Conservation (phyloP, 53 echinoderm and acorn worm species). For the Apostichopus leukothele region DNA sequence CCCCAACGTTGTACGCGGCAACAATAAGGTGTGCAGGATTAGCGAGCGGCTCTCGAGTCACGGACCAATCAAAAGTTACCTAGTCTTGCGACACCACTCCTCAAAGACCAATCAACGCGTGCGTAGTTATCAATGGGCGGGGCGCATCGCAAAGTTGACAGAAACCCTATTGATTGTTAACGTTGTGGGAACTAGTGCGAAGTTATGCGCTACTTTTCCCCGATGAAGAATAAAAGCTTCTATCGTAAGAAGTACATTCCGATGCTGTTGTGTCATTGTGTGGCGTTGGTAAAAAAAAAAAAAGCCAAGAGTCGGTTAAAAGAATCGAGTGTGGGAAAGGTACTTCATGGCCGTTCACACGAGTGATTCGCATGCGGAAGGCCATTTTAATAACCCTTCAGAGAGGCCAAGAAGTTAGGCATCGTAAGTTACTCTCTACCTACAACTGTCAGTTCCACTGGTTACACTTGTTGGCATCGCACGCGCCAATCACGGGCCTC, state of each 20-base stretch:
- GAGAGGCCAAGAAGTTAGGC: constrained; percentile 42
- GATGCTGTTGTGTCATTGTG: constrained; percentile 35
- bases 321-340: constrained; percentile 39
- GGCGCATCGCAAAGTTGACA: not conserved
- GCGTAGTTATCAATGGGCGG: not conserved
- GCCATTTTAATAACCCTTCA: constrained; percentile 40
- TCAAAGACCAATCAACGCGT: not conserved
- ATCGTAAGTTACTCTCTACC: not conserved
- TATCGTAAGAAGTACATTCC: constrained; percentile 26
- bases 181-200: constrained; percentile 64
- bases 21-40: constrained; percentile 15
- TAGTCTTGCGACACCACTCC: not conserved
- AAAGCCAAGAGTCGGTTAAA: not conserved
- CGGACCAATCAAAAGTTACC: constrained; percentile 31
- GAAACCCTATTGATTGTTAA: constrained; percentile 8
- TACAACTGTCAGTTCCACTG: not conserved
- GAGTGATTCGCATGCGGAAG: constrained; percentile 49
- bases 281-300: constrained; percentile 4
- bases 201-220: constrained; percentile 56
- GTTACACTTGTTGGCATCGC: constrained; percentile 32
- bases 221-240: constrained; percentile 31
- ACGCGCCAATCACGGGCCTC: constrained; percentile 42
- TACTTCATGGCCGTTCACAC: constrained; percentile 32
- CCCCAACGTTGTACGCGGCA: constrained; percentile 7
- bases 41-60: constrained; percentile 19